Evolutionary conservation across 1,140 invertebrate genomes (phyloP), one percentile per base, ranked within the genome.

Genomic region (Delia radicum): DNA sequence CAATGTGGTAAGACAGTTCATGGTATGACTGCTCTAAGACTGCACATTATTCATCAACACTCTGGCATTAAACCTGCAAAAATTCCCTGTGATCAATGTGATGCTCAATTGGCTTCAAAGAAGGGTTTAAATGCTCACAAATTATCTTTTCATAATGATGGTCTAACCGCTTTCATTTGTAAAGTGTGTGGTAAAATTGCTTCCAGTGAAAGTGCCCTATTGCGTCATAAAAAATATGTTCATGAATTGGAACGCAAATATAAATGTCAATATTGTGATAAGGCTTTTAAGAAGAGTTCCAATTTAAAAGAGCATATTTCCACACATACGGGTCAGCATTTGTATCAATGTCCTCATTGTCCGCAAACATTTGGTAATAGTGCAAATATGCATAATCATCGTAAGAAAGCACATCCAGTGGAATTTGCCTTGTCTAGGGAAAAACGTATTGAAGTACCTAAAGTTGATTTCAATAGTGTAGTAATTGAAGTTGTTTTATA

Each of bases 321-420:
- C n/a, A 81, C 80, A 0, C 82, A 83, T 65, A 81, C 79, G 1
- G 82, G 81, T n/a, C 74, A 79, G 61, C 77, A 80, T 71, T 55
- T 82, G 24, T 83, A 83, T 62, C 73, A 75, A 26, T 83, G 82
- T 77, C 79, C 80, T 7, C 80, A 81, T 76, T 83, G 82, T 61
- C 78, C 81, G 7, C 75, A 78, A 55, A 86, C 85, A 10, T 82
- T 82, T 67, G 81, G 79, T 55, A 76, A 72, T 42, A 78, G 74
- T n/a, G 76, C 80, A 0, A 82, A 82, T 67, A 81, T 82, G 81
- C 79, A 82, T 74, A 76, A 79, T 74, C 81, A 82, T 42, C 78
- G 77, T 2, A 80, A 80, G 15, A 78, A 79, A 29, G 77, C 78
- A 61, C 81, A 82, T 74, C 80, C 79, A 7, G 72, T 74, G 28